phyloP scores from a whole-genome alignment of 2,888 invertebrate genomes.

The Morpho achilles region DNA sequence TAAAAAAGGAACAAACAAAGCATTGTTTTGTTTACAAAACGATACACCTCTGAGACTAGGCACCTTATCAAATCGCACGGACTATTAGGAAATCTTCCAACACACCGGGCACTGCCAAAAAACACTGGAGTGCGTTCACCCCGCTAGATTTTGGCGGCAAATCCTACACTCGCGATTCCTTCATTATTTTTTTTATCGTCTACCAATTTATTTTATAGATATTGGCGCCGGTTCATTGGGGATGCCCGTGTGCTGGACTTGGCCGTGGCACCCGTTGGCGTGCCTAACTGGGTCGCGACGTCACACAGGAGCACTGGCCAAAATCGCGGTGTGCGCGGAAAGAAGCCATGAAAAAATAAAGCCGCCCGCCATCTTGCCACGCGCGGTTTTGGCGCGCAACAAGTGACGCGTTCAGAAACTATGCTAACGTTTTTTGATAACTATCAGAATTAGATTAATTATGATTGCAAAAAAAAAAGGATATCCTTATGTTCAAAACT shows the following conservation, averaged over 20 bases:
- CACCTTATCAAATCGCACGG: slow-evolving; percentile 63
- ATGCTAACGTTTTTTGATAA: no score
- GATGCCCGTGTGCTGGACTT: slow-evolving; percentile 74
- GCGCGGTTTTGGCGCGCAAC: slow-evolving; percentile 52
- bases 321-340: slow-evolving; percentile 73
- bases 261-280: slow-evolving; percentile 77
- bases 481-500: no score
- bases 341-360: slow-evolving; percentile 56
- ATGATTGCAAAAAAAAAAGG: no score
- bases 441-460: no score
- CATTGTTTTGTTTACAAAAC: slow-evolving; percentile 41
- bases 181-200: slow-evolving; percentile 66
- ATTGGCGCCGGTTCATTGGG: slow-evolving; percentile 77
- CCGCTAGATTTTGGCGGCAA: slow-evolving; percentile 70
- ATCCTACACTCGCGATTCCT: slow-evolving; percentile 63
- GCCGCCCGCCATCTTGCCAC: slow-evolving; percentile 61
- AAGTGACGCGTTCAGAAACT: slow-evolving; percentile 32
- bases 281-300: slow-evolving; percentile 74
- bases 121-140: slow-evolving; percentile 75
- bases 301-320: slow-evolving; percentile 73
- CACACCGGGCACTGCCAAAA: slow-evolving; percentile 56
- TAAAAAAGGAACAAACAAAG: not conserved
- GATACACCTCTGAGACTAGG: slow-evolving; percentile 43
- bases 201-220: slow-evolving; percentile 78
- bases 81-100: slow-evolving; percentile 73